phyloP scores from a whole-genome alignment of 2,888 invertebrate genomes.

The Melolontha melolontha region DNA sequence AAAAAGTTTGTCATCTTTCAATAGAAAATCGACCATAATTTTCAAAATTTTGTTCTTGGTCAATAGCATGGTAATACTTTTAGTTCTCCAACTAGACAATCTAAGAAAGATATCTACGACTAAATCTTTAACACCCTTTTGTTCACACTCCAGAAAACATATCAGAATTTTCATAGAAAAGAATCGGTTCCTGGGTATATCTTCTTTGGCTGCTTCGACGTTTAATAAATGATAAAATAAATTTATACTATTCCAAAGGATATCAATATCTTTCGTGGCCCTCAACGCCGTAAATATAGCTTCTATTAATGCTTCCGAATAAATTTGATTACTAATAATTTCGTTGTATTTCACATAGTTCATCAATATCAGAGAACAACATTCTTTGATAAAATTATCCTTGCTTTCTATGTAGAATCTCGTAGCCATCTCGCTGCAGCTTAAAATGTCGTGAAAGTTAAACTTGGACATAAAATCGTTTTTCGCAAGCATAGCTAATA shows the following conservation, averaged over 20 bases:
- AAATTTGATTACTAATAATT: conserved; percentile 19
- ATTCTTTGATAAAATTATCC: conserved; percentile 35
- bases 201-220: conserved; percentile 2
- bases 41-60: conserved; percentile 1
- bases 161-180: conserved; percentile 16
- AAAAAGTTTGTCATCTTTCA: conserved; percentile 13
- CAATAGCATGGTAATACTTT: conserved; percentile 10
- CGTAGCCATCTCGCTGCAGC: conserved; percentile 4
- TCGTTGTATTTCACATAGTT: conserved; percentile 15
- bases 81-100: conserved; percentile 20
- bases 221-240: conserved; percentile 25
- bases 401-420: conserved; percentile 13
- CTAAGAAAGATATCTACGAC: conserved; percentile 19
- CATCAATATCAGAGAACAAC: conserved; percentile 21
- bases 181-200: conserved; percentile 1
- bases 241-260: conserved; percentile 28
- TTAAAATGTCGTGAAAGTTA: conserved; percentile 1
- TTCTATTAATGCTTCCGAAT: conserved; percentile 13
- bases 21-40: conserved; percentile 11
- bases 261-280: conserved; percentile 16
- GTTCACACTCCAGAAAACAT: conserved; percentile 19
- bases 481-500: conserved; percentile 17
- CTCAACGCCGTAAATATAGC: conserved; percentile 12
- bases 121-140: conserved; percentile 19
- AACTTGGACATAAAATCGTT: background rate